Conservation (phyloP, 2,113 vertebrate species). For the Calonectris borealis region DNA sequence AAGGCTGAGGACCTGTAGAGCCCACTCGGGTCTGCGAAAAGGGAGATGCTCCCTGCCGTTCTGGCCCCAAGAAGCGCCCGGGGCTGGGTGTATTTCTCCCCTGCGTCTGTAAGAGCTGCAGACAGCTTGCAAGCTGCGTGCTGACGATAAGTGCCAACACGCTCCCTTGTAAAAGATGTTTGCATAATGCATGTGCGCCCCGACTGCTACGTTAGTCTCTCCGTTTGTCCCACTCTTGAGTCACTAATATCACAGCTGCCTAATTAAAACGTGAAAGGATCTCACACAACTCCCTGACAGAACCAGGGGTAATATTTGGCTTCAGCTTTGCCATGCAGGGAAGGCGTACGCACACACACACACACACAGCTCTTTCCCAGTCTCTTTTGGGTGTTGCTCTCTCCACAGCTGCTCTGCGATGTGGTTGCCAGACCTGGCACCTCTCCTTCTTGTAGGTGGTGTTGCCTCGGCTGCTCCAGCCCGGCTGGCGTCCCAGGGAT, state of each 20-base stretch:
- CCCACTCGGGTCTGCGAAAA: neutral
- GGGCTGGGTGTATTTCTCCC: neutral
- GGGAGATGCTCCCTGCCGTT: fast-evolving
- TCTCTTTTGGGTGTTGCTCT: neutral
- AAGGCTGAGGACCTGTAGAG: neutral
- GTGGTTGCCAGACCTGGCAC: neutral
- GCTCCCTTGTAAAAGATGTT: neutral
- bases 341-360: neutral
- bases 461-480: neutral
- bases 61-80: fast-evolving
- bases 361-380: neutral
- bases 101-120: neutral
- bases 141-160: neutral
- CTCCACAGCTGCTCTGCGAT: neutral
- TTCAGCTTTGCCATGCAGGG: neutral
- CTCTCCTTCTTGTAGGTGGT: neutral
- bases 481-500: neutral
- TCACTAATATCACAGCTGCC: slow-evolving; percentile 51
- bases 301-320: neutral
- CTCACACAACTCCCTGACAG: neutral
- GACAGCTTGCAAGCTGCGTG: neutral
- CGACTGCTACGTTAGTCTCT: neutral
- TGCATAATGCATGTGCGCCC: neutral
- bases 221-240: slow-evolving; percentile 44
- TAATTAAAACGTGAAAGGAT: slow-evolving; percentile 62